A percentile compares a stretch with the other conserved stretches of the same genome.
These are phyloP conservation scores for Steinernema feltiae DNA, from an alignment of 1,140 invertebrate genomes.

Conservation along the genomic window DNA sequence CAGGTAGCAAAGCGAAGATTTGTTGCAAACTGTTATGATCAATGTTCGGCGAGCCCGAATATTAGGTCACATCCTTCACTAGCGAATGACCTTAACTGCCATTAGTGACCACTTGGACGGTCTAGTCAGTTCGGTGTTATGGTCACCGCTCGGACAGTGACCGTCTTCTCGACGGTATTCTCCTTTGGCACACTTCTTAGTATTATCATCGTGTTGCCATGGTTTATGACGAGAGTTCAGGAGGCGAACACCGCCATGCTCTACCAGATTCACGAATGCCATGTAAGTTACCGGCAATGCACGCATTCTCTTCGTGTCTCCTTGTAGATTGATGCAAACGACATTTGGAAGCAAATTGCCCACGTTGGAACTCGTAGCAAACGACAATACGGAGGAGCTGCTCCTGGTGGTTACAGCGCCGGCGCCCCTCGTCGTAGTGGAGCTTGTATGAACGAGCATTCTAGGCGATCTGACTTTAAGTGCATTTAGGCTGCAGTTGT, in stretches of 20 bases:
- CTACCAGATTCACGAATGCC: not conserved
- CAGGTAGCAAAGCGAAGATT: too few relatives aligned
- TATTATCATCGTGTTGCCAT: not conserved
- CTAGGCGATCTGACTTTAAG: not conserved
- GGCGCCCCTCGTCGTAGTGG: not conserved
- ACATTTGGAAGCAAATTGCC: not conserved
- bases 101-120: not conserved
- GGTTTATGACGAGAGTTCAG: not conserved
- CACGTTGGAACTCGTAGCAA: not conserved
- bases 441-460: not conserved
- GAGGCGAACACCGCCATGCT: not conserved
- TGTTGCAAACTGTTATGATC: too few relatives aligned
- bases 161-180: conserved; percentile 1
- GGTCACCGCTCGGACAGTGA: not conserved
- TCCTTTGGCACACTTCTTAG: not conserved
- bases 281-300: not conserved
- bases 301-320: not conserved
- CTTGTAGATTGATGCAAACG: not conserved
- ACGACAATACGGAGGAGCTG: not conserved
- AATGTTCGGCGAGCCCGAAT: too few relatives aligned
- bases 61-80: not conserved
- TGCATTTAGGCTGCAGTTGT: conserved; percentile 24
- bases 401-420: not conserved
- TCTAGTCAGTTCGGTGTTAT: not conserved
- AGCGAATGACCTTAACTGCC: not conserved